Percentiles rank a stretch among this genome's conserved stretches.
Conservation (phyloP, 2,888 invertebrate species). For the Pyrochroa serraticornis region DNA sequence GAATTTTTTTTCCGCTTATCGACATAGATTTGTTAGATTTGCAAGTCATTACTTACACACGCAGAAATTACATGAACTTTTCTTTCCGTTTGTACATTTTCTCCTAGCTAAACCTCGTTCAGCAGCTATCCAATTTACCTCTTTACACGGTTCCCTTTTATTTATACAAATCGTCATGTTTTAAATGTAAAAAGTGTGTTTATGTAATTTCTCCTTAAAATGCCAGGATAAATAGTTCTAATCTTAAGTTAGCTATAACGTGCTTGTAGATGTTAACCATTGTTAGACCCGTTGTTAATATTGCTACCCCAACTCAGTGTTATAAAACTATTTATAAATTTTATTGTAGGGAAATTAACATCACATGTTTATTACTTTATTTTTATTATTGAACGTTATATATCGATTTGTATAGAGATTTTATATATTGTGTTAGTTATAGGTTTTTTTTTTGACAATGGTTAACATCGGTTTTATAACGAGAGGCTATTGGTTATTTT, state of each 20-base stretch:
- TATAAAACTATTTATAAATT: slow-evolving; percentile 49
- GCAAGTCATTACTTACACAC: too few species aligned
- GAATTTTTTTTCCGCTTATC: slow-evolving; percentile 29
- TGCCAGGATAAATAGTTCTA: slow-evolving; percentile 52
- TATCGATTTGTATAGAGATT: slow-evolving; percentile 43
- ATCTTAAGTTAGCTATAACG: slow-evolving; percentile 53
- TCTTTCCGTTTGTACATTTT: too few species aligned
- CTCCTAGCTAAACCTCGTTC: slow-evolving; percentile 16
- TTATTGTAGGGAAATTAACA: slow-evolving; percentile 43
- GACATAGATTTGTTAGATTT: slow-evolving; percentile 29
- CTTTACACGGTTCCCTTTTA: slow-evolving; percentile 1
- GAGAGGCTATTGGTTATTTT: slow-evolving; percentile 45
- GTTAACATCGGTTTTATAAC: slow-evolving; percentile 46
- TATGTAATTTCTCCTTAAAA: slow-evolving; percentile 47
- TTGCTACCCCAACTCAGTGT: slow-evolving; percentile 48
- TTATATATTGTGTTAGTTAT: slow-evolving; percentile 41
- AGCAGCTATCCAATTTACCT: slow-evolving; percentile 12
- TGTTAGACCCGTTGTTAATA: slow-evolving; percentile 47
- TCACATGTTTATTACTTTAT: slow-evolving; percentile 41
- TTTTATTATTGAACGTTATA: slow-evolving; percentile 37
- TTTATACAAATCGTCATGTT: slow-evolving; percentile 5
- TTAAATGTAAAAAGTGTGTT: slow-evolving; percentile 28
- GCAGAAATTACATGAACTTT: slow-evolving; percentile 44
- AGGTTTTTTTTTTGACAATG: slow-evolving; percentile 46
- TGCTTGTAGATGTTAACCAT: slow-evolving; percentile 50